Conservation (phyloP, 2,888 invertebrate species). For the Cryptosula pallasiana region DNA sequence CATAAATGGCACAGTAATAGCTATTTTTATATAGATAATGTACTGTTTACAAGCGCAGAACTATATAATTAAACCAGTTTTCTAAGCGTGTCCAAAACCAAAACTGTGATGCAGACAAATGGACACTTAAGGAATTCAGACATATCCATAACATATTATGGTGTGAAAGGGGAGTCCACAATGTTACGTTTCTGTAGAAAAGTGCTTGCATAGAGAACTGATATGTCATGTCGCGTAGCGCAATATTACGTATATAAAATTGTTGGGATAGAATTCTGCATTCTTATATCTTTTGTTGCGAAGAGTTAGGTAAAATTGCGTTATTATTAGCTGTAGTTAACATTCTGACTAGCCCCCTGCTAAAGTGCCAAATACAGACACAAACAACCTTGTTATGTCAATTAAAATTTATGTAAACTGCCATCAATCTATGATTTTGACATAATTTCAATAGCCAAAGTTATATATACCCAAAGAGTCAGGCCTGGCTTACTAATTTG, state of each 20-base stretch:
- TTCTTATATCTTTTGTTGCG: not conserved
- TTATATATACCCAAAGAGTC: too few species aligned
- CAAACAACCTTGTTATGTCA: not conserved
- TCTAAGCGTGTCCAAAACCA: too few species aligned
- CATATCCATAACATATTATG: not conserved
- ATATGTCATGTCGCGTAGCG: not conserved
- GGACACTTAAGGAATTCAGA: not conserved
- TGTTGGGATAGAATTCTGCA: not conserved
- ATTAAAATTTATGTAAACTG: not conserved
- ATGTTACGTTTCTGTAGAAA: too few species aligned
- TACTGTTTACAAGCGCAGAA: not conserved
- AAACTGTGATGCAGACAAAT: too few species aligned
- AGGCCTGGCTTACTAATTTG: too few species aligned
- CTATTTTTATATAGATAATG: not conserved
- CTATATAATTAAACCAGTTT: too few species aligned
- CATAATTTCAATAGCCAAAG: too few species aligned
- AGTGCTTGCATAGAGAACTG: not conserved
- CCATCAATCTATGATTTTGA: not conserved
- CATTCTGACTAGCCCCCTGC: not conserved
- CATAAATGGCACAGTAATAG: not conserved
- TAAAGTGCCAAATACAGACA: not conserved
- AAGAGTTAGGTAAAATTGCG: not conserved
- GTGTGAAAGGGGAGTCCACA: too few species aligned
- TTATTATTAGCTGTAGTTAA: not conserved
- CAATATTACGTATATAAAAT: conserved; percentile 2